phyloP scores from a whole-genome alignment of 1,140 invertebrate genomes.

The Brachionus manjavacas region DNA sequence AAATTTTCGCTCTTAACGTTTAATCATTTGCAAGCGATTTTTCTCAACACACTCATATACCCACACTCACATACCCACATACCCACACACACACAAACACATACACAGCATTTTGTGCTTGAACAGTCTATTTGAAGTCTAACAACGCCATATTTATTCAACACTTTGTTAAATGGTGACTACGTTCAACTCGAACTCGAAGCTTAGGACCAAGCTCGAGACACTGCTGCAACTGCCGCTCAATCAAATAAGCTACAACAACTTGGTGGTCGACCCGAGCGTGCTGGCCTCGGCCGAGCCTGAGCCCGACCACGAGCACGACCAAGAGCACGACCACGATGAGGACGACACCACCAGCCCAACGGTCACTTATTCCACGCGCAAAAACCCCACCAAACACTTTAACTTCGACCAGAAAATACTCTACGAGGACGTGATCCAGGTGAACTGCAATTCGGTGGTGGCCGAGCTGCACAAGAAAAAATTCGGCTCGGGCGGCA shows the following conservation, averaged over 20 bases:
- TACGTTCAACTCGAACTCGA: conserved; percentile 11
- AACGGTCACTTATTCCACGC: neutral
- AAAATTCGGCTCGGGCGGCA: conserved; percentile 34
- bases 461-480: conserved; percentile 31
- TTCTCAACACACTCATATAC: neutral
- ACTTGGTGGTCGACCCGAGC: neutral
- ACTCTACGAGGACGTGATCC: conserved; percentile 1
- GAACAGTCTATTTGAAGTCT: neutral
- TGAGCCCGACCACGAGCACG: neutral
- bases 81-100: neutral
- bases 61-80: neutral
- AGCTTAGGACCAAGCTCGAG: neutral
- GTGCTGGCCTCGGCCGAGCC: neutral
- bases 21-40: conserved; percentile 32
- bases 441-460: conserved; percentile 21
- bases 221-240: neutral
- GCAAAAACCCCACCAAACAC: conserved; percentile 14
- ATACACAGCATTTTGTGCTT: neutral
- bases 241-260: neutral
- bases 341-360: neutral
- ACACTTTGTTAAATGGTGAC: neutral
- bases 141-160: neutral
- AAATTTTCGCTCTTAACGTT: conserved; percentile 31
- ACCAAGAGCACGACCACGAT: neutral
- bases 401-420: conserved; percentile 29